phyloP scores from a whole-genome alignment of 2,888 invertebrate species.

The Branchinecta sandiegonensis region DNA sequence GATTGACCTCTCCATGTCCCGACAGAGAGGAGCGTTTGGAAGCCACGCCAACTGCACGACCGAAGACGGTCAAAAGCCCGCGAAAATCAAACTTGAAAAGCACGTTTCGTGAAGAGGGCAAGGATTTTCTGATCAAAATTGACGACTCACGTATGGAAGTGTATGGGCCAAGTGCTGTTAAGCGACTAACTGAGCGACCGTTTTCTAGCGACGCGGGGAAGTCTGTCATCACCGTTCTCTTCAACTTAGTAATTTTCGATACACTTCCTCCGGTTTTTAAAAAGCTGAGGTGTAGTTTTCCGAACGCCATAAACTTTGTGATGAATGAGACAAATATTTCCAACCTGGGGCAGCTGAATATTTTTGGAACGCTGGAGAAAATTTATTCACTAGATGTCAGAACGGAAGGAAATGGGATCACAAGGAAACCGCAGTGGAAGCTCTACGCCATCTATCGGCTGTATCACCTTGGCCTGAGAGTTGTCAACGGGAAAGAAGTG shows the following conservation, averaged over 20 bases:
- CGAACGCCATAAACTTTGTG: neutral
- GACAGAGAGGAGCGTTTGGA: neutral
- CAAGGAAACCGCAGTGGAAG: constrained; percentile 1
- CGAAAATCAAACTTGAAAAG: neutral
- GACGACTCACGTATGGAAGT: constrained; percentile 9
- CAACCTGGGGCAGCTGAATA: neutral
- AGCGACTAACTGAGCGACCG: neutral
- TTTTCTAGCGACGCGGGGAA: neutral
- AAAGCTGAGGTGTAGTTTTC: neutral
- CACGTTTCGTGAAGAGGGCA: neutral
- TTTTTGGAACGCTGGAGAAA: constrained; percentile 1
- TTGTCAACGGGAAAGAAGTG: neutral
- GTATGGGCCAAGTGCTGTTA: neutral
- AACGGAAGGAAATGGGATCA: neutral
- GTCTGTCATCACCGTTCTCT: neutral
- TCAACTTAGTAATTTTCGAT: neutral
- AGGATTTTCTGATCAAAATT: neutral
- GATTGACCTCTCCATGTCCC: neutral
- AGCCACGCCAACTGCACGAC: neutral
- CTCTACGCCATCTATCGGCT: neutral
- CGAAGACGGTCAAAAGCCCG: neutral
- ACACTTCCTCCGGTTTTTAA: neutral
- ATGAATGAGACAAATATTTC: constrained; percentile 14
- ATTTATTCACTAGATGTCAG: neutral
- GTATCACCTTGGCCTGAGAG: constrained; percentile 10